Base-by-base conservation (phyloP, 2,113 vertebrate genomes). In the Pavo muticus region DNA sequence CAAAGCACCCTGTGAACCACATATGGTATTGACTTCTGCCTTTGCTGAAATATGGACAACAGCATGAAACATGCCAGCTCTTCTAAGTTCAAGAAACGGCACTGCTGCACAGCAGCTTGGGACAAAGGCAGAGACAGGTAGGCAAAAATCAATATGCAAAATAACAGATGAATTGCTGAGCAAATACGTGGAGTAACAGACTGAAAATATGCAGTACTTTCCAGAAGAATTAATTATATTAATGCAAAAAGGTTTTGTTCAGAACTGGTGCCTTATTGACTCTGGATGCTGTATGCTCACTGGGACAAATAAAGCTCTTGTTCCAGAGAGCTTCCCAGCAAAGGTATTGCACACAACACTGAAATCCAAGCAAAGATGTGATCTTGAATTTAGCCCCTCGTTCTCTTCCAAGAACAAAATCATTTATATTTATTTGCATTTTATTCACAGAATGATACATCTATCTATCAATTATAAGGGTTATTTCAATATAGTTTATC, bases 91-190 rank as follows among this genome's bases (percentile, higher is more conserved):
- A 75, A n/a, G 87, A 84, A 81, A 27, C 25, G 60, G 75, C 48
- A 48, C 45, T 75, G 57, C 80, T 48, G 52, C 71, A 40, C 10
- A 52, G 84, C 52, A 92, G 60, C 47, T 71, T 7, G 8, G 35
- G 16, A 17, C 61, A 73, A 89, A 50, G 11, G 25, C 16, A 45
- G 35, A 72, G 18, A 59, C 18, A 65, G 70, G 19, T 19, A 64
- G 47, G 37, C 25, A 39, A 23, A 60, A 94, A 84, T 45, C 57
- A 86, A 56, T 88, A 82, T 29, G 37, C 47, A 92, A 95, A 92
- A 45, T 57, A 87, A 63, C 35, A 54, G 40, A 14, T 56, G 56
- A 17, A 81, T 67, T 88, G 47, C 44, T 16, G 59, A 44, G 76
- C 35, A 85, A 91, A 35, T 32, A 73, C 52, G 48, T 40, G 47